Evolutionary conservation across 1,140 invertebrate species (phyloP).

Genomic region (Chironomus striatipennis): DNA sequence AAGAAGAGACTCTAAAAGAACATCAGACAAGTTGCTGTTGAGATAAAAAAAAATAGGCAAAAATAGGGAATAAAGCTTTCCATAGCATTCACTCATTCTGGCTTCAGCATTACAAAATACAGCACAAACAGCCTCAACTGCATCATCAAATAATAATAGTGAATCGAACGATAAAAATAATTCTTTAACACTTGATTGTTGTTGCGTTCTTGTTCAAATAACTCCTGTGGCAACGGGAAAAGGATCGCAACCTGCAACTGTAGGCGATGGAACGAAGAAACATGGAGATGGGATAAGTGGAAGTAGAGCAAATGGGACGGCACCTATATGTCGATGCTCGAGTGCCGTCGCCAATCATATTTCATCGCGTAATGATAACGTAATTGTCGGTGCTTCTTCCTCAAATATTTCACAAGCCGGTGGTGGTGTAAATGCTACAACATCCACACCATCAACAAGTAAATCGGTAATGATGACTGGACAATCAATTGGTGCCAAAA

Average conservation of each 20-base stretch:
- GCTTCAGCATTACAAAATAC: slow-evolving; percentile 35
- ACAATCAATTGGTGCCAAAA: slow-evolving; percentile 22
- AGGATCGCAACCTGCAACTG: slow-evolving; percentile 37
- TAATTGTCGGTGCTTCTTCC: background rate
- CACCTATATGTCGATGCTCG: slow-evolving; percentile 28
- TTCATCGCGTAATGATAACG: background rate
- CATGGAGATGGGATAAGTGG: slow-evolving; percentile 36
- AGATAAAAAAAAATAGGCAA: too few species aligned
- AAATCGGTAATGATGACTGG: slow-evolving; percentile 6
- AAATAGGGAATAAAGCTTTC: background rate
- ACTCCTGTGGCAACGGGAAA: slow-evolving; percentile 38
- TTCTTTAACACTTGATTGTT: slow-evolving; percentile 40
- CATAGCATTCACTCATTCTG: slow-evolving; percentile 34
- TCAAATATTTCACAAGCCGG: background rate
- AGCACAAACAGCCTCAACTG: background rate
- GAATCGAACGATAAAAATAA: slow-evolving; percentile 35
- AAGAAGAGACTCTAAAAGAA: background rate
- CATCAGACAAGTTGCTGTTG: background rate
- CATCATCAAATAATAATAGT: slow-evolving; percentile 27
- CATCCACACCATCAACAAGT: background rate
- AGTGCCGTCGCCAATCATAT: slow-evolving; percentile 18
- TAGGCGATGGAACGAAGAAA: slow-evolving; percentile 40
- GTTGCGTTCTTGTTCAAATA: slow-evolving; percentile 42
- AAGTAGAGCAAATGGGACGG: slow-evolving; percentile 39
- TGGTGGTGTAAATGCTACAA: background rate